These are phyloP conservation scores for Gymnoscopelus braueri DNA, from an alignment of 2,797 vertebrate genomes.

Conservation along the genomic window DNA sequence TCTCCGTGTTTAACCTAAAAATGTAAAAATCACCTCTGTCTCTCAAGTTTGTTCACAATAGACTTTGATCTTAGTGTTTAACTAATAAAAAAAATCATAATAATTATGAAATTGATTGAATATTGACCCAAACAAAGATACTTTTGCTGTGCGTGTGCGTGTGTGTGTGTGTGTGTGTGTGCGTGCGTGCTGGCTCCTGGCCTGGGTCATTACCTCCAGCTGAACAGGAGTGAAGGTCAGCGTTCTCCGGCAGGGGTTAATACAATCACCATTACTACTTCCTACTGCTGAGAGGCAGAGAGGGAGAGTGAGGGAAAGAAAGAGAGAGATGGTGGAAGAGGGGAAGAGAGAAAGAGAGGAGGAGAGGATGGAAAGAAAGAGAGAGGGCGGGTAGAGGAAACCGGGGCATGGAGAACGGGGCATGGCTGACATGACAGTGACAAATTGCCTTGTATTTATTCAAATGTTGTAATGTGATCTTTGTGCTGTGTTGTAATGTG, in stretches of 20 bases:
- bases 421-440: slow-evolving; percentile 91
- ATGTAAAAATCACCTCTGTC: too few relatives aligned
- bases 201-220: slow-evolving; percentile 78
- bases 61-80: too few relatives aligned
- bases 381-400: slow-evolving; percentile 46
- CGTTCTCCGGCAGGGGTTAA: slow-evolving; percentile 84
- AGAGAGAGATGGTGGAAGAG: slow-evolving; percentile 54
- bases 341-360: not conserved
- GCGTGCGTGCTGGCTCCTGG: slow-evolving; percentile 7
- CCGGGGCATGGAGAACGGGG: slow-evolving; percentile 63
- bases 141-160: not conserved
- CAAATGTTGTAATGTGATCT: slow-evolving; percentile 93
- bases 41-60: too few relatives aligned
- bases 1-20: too few relatives aligned
- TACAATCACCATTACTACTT: slow-evolving; percentile 90
- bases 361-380: not conserved
- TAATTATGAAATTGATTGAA: not conserved
- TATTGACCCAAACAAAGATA: not conserved
- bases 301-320: slow-evolving; percentile 48
- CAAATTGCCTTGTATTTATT: slow-evolving; percentile 97
- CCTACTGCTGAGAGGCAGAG: slow-evolving; percentile 80
- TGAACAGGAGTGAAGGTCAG: slow-evolving; percentile 81
- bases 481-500: slow-evolving; percentile 88
- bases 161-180: slow-evolving; percentile 3
- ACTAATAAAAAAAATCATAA: too few relatives aligned